phyloP scores from a whole-genome alignment of 2,888 invertebrate genomes.

The Hoplodrina ambigua region DNA sequence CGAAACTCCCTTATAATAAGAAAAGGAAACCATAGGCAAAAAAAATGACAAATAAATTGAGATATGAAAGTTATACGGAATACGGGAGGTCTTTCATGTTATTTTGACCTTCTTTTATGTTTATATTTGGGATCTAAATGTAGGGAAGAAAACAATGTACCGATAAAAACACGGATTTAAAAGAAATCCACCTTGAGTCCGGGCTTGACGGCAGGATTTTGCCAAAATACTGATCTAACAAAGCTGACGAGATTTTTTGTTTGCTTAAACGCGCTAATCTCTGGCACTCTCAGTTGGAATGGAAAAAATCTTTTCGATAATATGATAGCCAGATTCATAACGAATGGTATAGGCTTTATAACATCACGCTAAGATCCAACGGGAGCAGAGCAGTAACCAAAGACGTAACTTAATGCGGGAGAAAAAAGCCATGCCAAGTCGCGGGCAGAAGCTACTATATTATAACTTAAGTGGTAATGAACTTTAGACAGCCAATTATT shows the following conservation, averaged over 20 bases:
- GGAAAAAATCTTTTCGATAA: too few species aligned
- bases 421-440: too few species aligned
- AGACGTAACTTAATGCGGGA: too few species aligned
- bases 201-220: neutral
- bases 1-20: constrained; percentile 17
- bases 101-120: constrained; percentile 8
- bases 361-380: too few species aligned
- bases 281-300: too few species aligned
- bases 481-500: constrained; percentile 18
- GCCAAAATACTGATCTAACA: neutral
- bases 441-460: neutral
- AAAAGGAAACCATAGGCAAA: neutral
- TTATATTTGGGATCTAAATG: constrained; percentile 2
- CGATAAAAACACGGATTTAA: too few species aligned
- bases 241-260: too few species aligned
- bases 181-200: neutral
- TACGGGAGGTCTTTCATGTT: constrained; percentile 12
- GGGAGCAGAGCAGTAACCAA: too few species aligned
- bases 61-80: constrained; percentile 20
- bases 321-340: too few species aligned
- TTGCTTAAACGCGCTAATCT: too few species aligned
- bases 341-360: too few species aligned
- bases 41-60: constrained; percentile 13
- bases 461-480: constrained; percentile 16
- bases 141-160: neutral